These are phyloP conservation scores for Drosophila mayri DNA, from an alignment of 1,140 invertebrate species.

Conservation along the genomic window DNA sequence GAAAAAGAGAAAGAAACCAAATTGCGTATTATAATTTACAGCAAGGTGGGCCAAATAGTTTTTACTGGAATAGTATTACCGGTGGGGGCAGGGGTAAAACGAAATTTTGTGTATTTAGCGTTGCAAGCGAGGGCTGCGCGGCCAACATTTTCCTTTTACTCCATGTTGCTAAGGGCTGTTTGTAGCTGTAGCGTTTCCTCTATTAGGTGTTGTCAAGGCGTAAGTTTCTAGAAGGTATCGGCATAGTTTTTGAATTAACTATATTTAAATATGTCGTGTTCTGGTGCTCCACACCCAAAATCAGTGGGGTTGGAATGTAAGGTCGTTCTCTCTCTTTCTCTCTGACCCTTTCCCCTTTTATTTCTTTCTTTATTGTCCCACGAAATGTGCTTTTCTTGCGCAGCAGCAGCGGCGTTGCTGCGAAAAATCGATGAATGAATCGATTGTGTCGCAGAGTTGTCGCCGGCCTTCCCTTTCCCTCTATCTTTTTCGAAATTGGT, in stretches of 20 bases:
- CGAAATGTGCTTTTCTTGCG: constrained; percentile 78
- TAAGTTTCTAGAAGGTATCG: constrained; percentile 52
- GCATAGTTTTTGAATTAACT: constrained; percentile 59
- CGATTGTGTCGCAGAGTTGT: constrained; percentile 69
- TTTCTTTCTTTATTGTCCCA: constrained; percentile 20
- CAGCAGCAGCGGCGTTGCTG: constrained; percentile 69
- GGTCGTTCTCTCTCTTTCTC: constrained; percentile 16
- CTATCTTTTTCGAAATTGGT: constrained; percentile 22
- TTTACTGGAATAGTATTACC: constrained; percentile 16
- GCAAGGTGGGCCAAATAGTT: constrained; percentile 37
- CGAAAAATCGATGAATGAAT: constrained; percentile 85
- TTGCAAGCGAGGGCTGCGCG: constrained; percentile 66
- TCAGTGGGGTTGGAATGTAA: constrained; percentile 23
- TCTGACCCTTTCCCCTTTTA: constrained; percentile 3
- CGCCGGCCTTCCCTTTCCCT: constrained; percentile 13
- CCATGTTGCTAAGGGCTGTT: constrained; percentile 79
- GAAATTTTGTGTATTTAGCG: constrained; percentile 80
- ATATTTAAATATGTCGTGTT: constrained; percentile 53
- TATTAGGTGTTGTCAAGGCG: constrained; percentile 58
- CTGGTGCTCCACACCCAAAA: constrained; percentile 43
- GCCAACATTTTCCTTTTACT: constrained; percentile 36
- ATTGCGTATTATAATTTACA: constrained; percentile 73
- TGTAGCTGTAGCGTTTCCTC: constrained; percentile 47
- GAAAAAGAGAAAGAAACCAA: constrained; percentile 54
- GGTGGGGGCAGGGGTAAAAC: constrained; percentile 35